Base-by-base conservation (phyloP, 2,113 vertebrate genomes). In the Ornithorhynchus anatinus region DNA sequence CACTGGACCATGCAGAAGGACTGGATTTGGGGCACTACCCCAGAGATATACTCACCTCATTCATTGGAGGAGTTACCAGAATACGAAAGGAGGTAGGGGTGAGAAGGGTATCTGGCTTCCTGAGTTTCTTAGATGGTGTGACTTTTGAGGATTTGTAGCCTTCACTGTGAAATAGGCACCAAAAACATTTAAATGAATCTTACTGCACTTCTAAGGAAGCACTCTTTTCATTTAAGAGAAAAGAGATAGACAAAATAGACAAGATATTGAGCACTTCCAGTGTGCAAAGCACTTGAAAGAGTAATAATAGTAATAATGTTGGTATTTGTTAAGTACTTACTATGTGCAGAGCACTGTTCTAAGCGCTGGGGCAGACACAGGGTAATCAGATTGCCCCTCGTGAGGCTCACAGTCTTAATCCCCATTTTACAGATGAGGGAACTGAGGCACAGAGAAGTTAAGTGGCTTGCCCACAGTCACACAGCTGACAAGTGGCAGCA, bases 101-200 rank as follows among this genome's bases (percentile, higher is more conserved):
- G 19, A 75, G 50, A 10, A 60, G 79, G 9, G 45, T 64, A 1
- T 73, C 78, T 51, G 59, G 71, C 35, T 57, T 84, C 13, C 14
- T 51, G 9, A 20, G 29, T 8, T 39, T 84, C 47, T 59, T 62
- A 0, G 36, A 51, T 1, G 70, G 77, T 0, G 61, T 75, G 2
- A 39, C 70, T 82, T 87, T 79, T 1, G 84, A 77, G 5, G 86
- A 85, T 66, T 48, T 82, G 68, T 56, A 72, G 13, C 75, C 81
- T 16, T 85, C 72, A 23, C 88, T 92, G 77, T 8, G 40, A 72
- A 56, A 43, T 60, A 48, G 61, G 59, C 9, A 14, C 7, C 15
- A 17, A 39, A 16, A 27, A 23, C 6, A 16, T 79, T 53, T 65
- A 25, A 0, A 71, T 38, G 22, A 20, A 29, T 50, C 47, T 64